Conservation (phyloP, 2,888 invertebrate species). For the Atethmia centrago region DNA sequence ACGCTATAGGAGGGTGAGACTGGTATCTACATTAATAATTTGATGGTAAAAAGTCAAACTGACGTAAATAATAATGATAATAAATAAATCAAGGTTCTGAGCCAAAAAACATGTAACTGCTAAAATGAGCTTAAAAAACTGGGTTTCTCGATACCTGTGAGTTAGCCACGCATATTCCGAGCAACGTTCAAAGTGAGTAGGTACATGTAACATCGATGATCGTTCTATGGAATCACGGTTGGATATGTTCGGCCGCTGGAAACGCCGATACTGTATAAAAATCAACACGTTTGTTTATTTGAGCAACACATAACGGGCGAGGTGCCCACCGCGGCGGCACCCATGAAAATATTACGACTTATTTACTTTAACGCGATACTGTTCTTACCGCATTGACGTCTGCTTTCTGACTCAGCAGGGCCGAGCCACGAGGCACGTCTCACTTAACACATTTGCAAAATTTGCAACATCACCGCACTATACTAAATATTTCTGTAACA, state of each 20-base stretch:
- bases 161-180: constrained; percentile 50
- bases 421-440: constrained; percentile 70
- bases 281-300: constrained; percentile 88
- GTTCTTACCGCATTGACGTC: constrained; percentile 84
- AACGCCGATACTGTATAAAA: constrained; percentile 86
- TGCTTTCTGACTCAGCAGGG: constrained; percentile 77
- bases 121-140: constrained; percentile 31
- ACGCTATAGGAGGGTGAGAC: not conserved
- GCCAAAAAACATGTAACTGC: constrained; percentile 27
- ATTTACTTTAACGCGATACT: constrained; percentile 86
- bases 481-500: constrained; percentile 49
- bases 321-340: constrained; percentile 84
- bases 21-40: not conserved
- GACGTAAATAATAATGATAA: constrained; percentile 2
- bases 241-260: constrained; percentile 73
- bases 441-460: constrained; percentile 64
- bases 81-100: constrained; percentile 22
- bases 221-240: constrained; percentile 77
- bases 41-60: constrained; percentile 2
- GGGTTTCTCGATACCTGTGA: constrained; percentile 44
- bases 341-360: constrained; percentile 89
- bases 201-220: constrained; percentile 62
- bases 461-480: constrained; percentile 53
- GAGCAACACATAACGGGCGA: constrained; percentile 83
- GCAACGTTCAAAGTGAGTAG: constrained; percentile 56